phyloP scores from a whole-genome alignment of 2,888 invertebrate species.

The Phortica magna region DNA sequence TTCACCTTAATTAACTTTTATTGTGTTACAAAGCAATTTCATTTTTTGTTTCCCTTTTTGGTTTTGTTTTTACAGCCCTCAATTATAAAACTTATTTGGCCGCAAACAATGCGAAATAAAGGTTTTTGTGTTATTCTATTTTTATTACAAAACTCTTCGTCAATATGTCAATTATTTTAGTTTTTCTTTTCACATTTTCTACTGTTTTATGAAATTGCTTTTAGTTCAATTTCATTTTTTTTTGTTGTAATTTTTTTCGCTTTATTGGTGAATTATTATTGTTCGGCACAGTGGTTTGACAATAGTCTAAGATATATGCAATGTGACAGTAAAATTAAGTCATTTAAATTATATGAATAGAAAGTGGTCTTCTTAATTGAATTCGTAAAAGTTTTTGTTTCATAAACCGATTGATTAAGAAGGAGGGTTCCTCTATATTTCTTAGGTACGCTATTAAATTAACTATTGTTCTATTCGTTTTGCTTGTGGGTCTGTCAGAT shows the following conservation, averaged over 20 bases:
- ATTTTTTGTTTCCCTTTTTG: too few relatives aligned
- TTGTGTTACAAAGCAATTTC: too few relatives aligned
- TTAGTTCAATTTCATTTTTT: not conserved
- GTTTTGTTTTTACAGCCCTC: not conserved
- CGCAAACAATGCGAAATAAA: not conserved
- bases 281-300: not conserved
- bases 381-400: too few relatives aligned
- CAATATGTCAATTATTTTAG: constrained; percentile 1
- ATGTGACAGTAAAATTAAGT: not conserved
- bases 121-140: not conserved
- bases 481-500: too few relatives aligned
- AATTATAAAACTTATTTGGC: not conserved
- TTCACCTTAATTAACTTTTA: too few relatives aligned
- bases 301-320: not conserved
- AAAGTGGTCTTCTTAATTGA: too few relatives aligned
- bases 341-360: too few relatives aligned
- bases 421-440: too few relatives aligned
- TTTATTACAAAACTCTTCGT: not conserved
- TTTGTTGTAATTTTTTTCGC: not conserved
- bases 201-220: not conserved
- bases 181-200: not conserved
- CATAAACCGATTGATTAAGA: too few relatives aligned
- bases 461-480: too few relatives aligned
- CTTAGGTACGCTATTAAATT: too few relatives aligned
- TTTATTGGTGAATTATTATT: not conserved